Evolutionary conservation across 2,888 invertebrate genomes (phyloP), one percentile per base, ranked within the genome.

Genomic region (Ectemnius continuus): DNA sequence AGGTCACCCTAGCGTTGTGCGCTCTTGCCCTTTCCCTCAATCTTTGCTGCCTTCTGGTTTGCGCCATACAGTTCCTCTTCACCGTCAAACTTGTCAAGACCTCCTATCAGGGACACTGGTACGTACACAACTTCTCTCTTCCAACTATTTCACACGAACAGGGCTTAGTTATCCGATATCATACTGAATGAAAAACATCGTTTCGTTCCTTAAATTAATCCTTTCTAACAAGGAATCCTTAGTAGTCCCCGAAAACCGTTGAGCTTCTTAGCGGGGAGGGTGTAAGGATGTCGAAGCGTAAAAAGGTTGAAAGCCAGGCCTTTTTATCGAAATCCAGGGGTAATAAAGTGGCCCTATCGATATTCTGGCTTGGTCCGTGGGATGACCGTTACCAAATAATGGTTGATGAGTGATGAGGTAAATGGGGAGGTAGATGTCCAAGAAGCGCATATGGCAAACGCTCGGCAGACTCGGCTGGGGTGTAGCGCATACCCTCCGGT

Each of bases 1-100:
- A 98, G 93, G 97, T 97, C 88, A 97, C 97, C 64, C 93, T 97
- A 89, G 97, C 97, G 45, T 92, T 98, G 88, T 96, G 97, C 90
- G 97, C 97, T 73, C 93, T 98, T 88, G 97, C 97, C 78, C 92
- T 98, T 66, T 96, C 97, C 45, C 92, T 98, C 82, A 96, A 98
- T 92, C 93, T 98, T 77, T 97, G 97, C 92, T 98, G 98, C 91
- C 93, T 98, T 75, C 94, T 98, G 85, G 97, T 98, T 87, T 98
- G 98, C 93, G 96, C 97, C 85, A 96, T 97, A 89, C 98, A 98
- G 93, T 97, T 97, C 92, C 94, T 97, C 89, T 97, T 98, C 91
- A 97, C 97, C 61, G 96, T 98, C 83, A 97, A 97, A 92, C 93
- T 98, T 91, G 95, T 97, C 88, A 95, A 97, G 89, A 95, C 96